These are phyloP conservation scores for Bovichtus variegatus DNA, from an alignment of 2,797 vertebrate genomes.

Conservation along the genomic window DNA sequence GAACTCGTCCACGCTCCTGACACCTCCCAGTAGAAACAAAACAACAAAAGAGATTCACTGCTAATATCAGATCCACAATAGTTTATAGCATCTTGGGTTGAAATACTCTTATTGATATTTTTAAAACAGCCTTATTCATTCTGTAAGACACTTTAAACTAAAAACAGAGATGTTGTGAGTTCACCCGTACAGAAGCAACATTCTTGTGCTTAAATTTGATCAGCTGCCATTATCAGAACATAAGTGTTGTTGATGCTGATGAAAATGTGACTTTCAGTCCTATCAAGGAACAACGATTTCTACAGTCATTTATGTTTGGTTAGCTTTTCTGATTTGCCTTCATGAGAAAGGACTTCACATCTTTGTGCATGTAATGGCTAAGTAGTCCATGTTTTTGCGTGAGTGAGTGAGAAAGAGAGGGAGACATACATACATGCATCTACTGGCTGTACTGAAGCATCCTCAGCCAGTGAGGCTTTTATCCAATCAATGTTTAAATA, in stretches of 20 bases:
- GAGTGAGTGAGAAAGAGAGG: not conserved
- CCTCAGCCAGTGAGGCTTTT: not conserved
- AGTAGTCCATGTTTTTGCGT: conserved; percentile 6
- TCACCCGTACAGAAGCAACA: not conserved
- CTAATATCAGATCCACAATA: conserved; percentile 4
- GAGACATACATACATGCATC: not conserved
- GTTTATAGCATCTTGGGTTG: not conserved
- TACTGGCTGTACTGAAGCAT: not conserved
- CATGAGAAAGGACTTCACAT: not conserved
- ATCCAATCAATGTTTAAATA: not conserved
- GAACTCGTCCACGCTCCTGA: not conserved
- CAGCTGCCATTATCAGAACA: not conserved
- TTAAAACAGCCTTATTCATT: not conserved
- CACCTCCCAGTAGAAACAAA: conserved; percentile 30
- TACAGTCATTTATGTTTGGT: not conserved
- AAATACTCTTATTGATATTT: not conserved
- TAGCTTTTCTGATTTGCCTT: conserved; percentile 20
- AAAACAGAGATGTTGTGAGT: conserved; percentile 3
- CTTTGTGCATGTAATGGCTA: not conserved
- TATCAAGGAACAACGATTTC: not conserved
- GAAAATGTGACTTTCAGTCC: not conserved
- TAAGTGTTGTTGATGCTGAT: not conserved
- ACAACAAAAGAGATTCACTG: conserved; percentile 29
- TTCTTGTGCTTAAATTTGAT: not conserved
- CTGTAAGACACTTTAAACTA: not conserved